These are phyloP conservation scores for Polypterus senegalus DNA, from an alignment of 2,113 vertebrate species.

Conservation along the genomic window DNA sequence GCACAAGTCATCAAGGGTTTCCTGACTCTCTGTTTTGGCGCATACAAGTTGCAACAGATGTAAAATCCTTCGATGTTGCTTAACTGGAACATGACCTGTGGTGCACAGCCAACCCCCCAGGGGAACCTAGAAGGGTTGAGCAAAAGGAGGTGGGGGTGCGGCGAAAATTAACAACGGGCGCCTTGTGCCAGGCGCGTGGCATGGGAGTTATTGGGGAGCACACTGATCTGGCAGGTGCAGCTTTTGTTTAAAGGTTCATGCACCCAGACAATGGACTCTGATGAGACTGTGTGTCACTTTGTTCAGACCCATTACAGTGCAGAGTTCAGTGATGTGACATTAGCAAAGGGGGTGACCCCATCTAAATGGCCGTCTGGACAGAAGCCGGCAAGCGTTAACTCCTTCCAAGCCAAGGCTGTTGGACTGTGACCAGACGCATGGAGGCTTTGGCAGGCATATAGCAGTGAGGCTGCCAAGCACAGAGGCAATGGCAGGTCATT, in stretches of 20 bases:
- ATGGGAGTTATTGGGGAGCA: slow-evolving; percentile 41
- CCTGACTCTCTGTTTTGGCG: slow-evolving; percentile 40
- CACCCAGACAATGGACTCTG: slow-evolving; percentile 49
- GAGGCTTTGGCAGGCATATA: background rate
- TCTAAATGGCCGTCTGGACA: slow-evolving; percentile 30
- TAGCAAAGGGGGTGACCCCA: slow-evolving; percentile 35
- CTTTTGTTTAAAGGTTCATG: slow-evolving; percentile 58
- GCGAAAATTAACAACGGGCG: slow-evolving; percentile 54
- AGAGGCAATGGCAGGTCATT: too few relatives aligned
- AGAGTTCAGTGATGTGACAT: slow-evolving; percentile 31
- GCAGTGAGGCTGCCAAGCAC: too few relatives aligned
- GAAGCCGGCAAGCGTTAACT: slow-evolving; percentile 10
- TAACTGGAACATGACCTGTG: slow-evolving; percentile 60
- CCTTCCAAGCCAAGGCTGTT: background rate
- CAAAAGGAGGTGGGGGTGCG: slow-evolving; percentile 39
- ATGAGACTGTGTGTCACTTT: slow-evolving; percentile 40
- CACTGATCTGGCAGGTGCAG: slow-evolving; percentile 65
- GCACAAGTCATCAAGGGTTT: slow-evolving; percentile 43
- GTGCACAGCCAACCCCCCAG: slow-evolving; percentile 48
- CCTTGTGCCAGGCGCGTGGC: slow-evolving; percentile 70
- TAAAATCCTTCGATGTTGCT: slow-evolving; percentile 53
- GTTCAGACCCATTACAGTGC: slow-evolving; percentile 30
- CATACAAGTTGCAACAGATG: slow-evolving; percentile 64
- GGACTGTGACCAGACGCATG: background rate
- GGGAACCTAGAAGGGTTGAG: slow-evolving; percentile 28